phyloP scores from a whole-genome alignment of 2,888 invertebrate species.

The Diarsia brunnea region DNA sequence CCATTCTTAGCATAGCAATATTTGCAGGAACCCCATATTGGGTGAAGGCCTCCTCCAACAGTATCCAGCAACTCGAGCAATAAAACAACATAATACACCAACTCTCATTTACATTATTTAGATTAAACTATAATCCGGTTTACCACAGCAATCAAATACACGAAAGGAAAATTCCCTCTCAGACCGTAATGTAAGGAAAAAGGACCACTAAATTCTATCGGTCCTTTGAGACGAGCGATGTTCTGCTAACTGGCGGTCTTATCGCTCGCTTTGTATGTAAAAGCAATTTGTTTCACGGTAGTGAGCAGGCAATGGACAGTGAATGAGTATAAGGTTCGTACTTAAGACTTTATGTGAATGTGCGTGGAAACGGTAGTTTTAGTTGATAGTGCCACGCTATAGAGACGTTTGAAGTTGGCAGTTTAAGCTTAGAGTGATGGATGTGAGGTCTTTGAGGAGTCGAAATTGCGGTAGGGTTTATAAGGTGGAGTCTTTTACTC shows the following conservation, averaged over 20 bases:
- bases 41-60: too few relatives aligned
- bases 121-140: background rate
- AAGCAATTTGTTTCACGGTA: conserved; percentile 37
- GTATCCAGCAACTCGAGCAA: too few relatives aligned
- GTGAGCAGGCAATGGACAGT: conserved; percentile 44
- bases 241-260: conserved; percentile 43
- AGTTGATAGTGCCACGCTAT: conserved; percentile 14
- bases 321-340: conserved; percentile 30
- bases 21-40: too few relatives aligned
- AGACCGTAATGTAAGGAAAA: conserved; percentile 23
- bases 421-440: conserved; percentile 23
- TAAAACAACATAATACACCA: background rate
- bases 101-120: background rate
- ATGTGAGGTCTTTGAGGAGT: conserved; percentile 1
- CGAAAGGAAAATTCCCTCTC: conserved; percentile 30
- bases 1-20: too few relatives aligned
- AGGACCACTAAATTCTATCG: conserved; percentile 40
- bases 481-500: background rate
- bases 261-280: conserved; percentile 47
- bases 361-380: conserved; percentile 34
- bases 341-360: conserved; percentile 22
- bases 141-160: conserved; percentile 15
- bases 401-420: conserved; percentile 3
- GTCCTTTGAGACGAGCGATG: conserved; percentile 50
- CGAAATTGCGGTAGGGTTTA: background rate